A percentile compares a stretch with the other conserved stretches of the same genome.
Conservation (phyloP, 2,797 vertebrate species). For the Eulemur mongoz region DNA sequence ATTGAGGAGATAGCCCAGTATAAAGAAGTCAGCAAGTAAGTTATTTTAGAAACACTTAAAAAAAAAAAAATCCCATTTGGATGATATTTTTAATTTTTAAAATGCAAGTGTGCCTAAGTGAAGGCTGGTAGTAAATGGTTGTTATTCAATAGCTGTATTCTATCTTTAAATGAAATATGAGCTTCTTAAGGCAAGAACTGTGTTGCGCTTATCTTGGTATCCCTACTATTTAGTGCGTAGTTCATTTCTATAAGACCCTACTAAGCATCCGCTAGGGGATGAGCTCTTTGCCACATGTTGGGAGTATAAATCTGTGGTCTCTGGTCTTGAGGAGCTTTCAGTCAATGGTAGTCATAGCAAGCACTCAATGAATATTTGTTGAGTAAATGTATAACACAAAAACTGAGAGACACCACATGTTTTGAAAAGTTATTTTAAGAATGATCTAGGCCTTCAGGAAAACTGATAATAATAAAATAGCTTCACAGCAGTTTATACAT, state of each 20-base stretch:
- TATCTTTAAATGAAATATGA: background rate
- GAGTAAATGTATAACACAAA: background rate
- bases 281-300: background rate
- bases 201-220: background rate
- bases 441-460: constrained; percentile 3
- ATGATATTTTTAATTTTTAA: constrained; percentile 14
- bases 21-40: constrained; percentile 99
- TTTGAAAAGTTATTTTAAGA: constrained; percentile 30
- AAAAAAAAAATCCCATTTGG: background rate
- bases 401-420: background rate
- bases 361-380: background rate
- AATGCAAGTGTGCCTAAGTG: background rate
- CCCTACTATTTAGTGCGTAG: too few relatives aligned
- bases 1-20: constrained; percentile 99
- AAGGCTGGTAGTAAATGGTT: background rate
- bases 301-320: background rate
- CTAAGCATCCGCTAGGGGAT: background rate
- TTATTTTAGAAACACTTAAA: constrained; percentile 61
- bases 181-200: background rate
- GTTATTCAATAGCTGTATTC: background rate
- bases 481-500: constrained; percentile 8
- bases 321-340: background rate
- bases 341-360: background rate
- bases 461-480: background rate
- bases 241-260: background rate